Evolutionary conservation across 2,113 vertebrate genomes (phyloP).

Genomic region (Camelus bactrianus): DNA sequence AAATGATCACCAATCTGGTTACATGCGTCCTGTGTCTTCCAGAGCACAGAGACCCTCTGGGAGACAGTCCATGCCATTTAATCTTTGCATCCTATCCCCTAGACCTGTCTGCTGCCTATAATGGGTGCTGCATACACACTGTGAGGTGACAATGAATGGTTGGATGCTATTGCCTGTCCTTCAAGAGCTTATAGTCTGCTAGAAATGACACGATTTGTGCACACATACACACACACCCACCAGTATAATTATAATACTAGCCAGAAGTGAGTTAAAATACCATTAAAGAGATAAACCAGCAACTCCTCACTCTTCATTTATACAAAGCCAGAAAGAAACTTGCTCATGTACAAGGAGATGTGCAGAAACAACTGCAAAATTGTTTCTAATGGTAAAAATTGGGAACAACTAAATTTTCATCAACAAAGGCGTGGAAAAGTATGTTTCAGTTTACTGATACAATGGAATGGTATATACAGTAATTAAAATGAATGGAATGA

Average conservation of each 20-base stretch:
- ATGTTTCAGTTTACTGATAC: not conserved
- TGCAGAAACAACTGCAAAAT: not conserved
- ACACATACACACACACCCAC: not conserved
- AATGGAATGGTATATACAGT: not conserved
- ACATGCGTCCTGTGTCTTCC: not conserved
- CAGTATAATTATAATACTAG: not conserved
- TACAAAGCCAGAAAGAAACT: not conserved
- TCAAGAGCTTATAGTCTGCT: not conserved
- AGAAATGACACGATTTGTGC: not conserved
- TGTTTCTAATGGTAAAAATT: not conserved
- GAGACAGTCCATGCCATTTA: not conserved
- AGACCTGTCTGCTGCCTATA: not conserved
- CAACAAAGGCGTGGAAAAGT: not conserved
- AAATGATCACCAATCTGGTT: not conserved
- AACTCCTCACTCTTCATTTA: not conserved
- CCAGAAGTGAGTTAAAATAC: not conserved
- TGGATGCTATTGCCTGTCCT: not conserved
- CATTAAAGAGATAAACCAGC: not conserved
- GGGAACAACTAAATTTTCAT: not conserved
- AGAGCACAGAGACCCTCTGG: not conserved
- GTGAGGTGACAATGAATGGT: not conserved
- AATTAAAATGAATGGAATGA: conserved; percentile 20
- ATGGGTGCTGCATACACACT: not conserved
- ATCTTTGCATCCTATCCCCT: not conserved
- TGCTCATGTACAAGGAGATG: not conserved